These are phyloP conservation scores for Philhelius pedissequus DNA, from an alignment of 2,888 invertebrate genomes.

Conservation along the genomic window DNA sequence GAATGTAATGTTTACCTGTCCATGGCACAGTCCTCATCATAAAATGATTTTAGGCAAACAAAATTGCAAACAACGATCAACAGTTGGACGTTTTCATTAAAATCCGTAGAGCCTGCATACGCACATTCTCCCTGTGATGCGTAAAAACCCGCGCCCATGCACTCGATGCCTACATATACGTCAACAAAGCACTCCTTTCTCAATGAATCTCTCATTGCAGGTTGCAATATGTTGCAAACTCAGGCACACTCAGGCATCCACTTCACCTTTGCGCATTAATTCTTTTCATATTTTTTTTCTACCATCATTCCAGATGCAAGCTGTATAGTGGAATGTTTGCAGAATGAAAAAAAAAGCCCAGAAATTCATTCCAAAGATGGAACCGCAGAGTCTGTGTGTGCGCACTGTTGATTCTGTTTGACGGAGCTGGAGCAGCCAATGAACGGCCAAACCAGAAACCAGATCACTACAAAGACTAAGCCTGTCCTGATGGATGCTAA, in stretches of 20 bases:
- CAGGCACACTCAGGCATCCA: slow-evolving; percentile 8
- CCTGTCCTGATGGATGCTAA: background rate
- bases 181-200: slow-evolving; percentile 67
- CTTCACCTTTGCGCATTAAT: slow-evolving; percentile 49
- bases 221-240: background rate
- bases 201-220: slow-evolving; percentile 48
- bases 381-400: slow-evolving; percentile 64
- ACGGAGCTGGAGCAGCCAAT: background rate
- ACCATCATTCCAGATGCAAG: slow-evolving; percentile 39
- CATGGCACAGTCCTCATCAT: slow-evolving; percentile 24
- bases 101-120: background rate
- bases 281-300: background rate
- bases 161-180: slow-evolving; percentile 65
- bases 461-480: slow-evolving; percentile 39
- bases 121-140: slow-evolving; percentile 35
- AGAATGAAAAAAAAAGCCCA: slow-evolving; percentile 59
- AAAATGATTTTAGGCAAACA: slow-evolving; percentile 58
- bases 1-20: slow-evolving; percentile 31
- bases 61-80: slow-evolving; percentile 43
- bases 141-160: slow-evolving; percentile 60
- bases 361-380: slow-evolving; percentile 65
- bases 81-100: slow-evolving; percentile 44
- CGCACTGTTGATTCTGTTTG: background rate
- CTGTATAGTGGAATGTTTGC: slow-evolving; percentile 45
- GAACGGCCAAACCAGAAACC: slow-evolving; percentile 30